These are phyloP conservation scores for Mantis religiosa DNA, from an alignment of 2,888 invertebrate species.

Conservation along the genomic window DNA sequence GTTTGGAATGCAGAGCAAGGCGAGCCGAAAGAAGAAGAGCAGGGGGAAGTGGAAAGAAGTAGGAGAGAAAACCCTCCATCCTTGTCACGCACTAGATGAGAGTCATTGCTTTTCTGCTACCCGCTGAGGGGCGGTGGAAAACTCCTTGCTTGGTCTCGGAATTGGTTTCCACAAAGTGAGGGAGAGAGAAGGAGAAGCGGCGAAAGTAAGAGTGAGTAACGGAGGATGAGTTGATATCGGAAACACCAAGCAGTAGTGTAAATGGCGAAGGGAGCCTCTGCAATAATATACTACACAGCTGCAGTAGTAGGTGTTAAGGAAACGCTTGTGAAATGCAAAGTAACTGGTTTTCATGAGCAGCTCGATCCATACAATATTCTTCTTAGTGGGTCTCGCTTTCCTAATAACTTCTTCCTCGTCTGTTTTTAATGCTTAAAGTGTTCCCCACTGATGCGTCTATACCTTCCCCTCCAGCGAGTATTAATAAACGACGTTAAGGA, in stretches of 20 bases:
- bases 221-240: conserved; percentile 3
- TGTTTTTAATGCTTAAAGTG: neutral
- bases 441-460: neutral
- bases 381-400: too few relatives aligned
- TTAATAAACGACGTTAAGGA: too few relatives aligned
- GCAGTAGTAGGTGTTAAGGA: neutral
- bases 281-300: neutral
- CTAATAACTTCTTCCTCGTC: neutral
- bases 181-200: neutral
- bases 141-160: neutral
- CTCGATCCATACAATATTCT: neutral
- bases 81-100: neutral
- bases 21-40: neutral
- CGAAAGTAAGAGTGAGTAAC: neutral
- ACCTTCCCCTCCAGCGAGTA: too few relatives aligned
- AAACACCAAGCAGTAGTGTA: neutral
- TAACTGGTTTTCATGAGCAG: neutral
- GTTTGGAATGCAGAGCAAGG: neutral
- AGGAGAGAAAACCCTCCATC: neutral
- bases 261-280: neutral
- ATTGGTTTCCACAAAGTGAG: conserved; percentile 9
- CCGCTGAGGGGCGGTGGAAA: neutral
- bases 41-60: neutral
- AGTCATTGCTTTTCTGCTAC: neutral
- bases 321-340: neutral